phyloP scores from a whole-genome alignment of 2,797 vertebrate genomes.

The Cynodonichthys magdalenae region DNA sequence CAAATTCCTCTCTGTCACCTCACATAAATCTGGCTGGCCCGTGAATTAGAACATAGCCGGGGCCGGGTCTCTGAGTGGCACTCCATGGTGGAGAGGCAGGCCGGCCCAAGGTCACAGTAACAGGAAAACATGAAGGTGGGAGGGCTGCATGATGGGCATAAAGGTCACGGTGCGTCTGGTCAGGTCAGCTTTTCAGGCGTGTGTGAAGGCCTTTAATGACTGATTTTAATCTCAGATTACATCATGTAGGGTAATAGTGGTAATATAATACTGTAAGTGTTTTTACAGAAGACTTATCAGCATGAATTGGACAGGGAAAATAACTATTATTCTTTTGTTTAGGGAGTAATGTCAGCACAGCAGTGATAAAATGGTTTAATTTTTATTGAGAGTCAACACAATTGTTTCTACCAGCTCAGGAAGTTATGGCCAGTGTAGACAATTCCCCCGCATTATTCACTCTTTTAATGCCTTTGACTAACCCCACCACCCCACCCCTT shows the following conservation, averaged over 20 bases:
- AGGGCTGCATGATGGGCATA: slow-evolving; percentile 35
- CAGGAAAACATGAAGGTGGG: slow-evolving; percentile 50
- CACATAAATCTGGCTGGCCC: slow-evolving; percentile 76
- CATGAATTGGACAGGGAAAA: slow-evolving; percentile 25
- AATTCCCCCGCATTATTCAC: slow-evolving; percentile 65
- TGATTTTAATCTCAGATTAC: slow-evolving; percentile 64
- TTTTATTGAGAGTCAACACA: slow-evolving; percentile 48
- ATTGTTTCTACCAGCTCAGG: slow-evolving; percentile 55
- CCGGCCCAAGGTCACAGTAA: slow-evolving; percentile 40
- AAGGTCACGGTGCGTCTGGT: slow-evolving; percentile 67
- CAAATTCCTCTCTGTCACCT: slow-evolving; percentile 83
- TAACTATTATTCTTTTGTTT: slow-evolving; percentile 26
- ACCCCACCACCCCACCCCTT: slow-evolving; percentile 39
- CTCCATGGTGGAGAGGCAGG: slow-evolving; percentile 39
- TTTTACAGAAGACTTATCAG: slow-evolving; percentile 56
- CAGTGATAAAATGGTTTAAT: slow-evolving; percentile 27
- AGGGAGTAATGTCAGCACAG: slow-evolving; percentile 10
- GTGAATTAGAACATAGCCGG: slow-evolving; percentile 63
- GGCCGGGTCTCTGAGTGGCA: slow-evolving; percentile 51
- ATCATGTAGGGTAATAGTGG: slow-evolving; percentile 45
- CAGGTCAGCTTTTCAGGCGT: slow-evolving; percentile 56
- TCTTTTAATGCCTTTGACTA: slow-evolving; percentile 56
- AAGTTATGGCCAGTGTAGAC: slow-evolving; percentile 61
- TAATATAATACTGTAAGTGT: slow-evolving; percentile 55
- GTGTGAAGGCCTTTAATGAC: slow-evolving; percentile 40